Evolutionary conservation across 2,888 invertebrate species (phyloP).

Genomic region (Thecophora atra): DNA sequence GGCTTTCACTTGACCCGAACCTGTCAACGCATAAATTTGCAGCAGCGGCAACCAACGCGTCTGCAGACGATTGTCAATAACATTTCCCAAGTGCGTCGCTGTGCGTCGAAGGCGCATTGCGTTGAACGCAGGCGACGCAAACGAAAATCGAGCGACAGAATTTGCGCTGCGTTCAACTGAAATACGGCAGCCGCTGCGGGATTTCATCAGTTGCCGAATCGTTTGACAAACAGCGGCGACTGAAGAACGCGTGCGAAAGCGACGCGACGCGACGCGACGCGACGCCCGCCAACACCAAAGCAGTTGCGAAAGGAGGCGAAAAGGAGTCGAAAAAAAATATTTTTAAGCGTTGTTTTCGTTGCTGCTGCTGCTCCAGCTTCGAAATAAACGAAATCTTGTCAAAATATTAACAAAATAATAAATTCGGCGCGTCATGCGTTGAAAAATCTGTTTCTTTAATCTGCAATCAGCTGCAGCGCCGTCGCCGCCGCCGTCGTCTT

Average conservation of each 20-base stretch:
- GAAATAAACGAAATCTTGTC: conserved; percentile 40
- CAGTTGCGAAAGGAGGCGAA: background rate
- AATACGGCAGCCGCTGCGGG: background rate
- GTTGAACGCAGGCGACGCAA: background rate
- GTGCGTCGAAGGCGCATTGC: background rate
- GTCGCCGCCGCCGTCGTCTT: background rate
- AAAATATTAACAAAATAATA: conserved; percentile 48
- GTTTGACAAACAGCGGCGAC: conserved; percentile 23
- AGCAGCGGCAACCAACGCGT: background rate
- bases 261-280: conserved; percentile 18
- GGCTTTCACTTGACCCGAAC: conserved; percentile 64
- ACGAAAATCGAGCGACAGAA: background rate
- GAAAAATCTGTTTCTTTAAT: conserved; percentile 45
- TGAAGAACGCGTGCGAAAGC: conserved; percentile 24
- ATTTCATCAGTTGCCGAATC: conserved; percentile 16
- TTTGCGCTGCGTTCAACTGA: background rate
- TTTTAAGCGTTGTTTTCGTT: background rate
- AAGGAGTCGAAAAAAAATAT: background rate
- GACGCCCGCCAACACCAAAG: background rate
- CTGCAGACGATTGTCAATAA: background rate
- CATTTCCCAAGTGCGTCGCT: background rate
- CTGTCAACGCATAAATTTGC: conserved; percentile 61
- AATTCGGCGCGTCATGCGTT: conserved; percentile 47
- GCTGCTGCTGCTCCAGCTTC: background rate
- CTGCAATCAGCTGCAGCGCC: conserved; percentile 41